Evolutionary conservation across 2,797 vertebrate species (phyloP), one percentile per base, ranked within the genome.

Genomic region (Galagoides demidoff): DNA sequence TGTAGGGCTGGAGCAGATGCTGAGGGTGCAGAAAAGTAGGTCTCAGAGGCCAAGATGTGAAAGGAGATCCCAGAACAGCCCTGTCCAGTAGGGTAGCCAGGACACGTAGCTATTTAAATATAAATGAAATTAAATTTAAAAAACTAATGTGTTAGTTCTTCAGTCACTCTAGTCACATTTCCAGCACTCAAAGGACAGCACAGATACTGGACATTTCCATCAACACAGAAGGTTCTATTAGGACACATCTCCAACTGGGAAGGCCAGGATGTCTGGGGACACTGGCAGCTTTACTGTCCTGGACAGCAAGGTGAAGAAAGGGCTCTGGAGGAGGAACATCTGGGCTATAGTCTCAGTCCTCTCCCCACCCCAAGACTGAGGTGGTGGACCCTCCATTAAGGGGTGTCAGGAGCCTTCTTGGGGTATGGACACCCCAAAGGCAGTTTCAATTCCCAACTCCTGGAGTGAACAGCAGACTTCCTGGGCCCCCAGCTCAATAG

Each of bases 121-220:
- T 45, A 81, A 76, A 91, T 43, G 25, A 61, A 90, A 57, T 83
- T 88, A 88, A 39, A 16, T 81, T 85, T 92, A 90, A 88, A 52
- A 89, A 77, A 68, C n/a, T 19, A 27, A 52, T 13, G 37, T 39
- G 55, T 76, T 22, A 22, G 25, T 64, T 84, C 37, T 66, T 85
- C 13, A 2, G 19, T 37, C 13, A 5, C 7, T 57, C 76, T 8
- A 25, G 84, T 20, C 16, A 88, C 52, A 64, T 79, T 63, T 88
- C 74, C 5, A 83, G 39, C 17, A 5, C 27, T 84, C 45, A 39
- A 2, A 43, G 57, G 70, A 52, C 1, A 11, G 61, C 0, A 0
- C 49, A 43, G 17, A 43, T 6, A 64, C 1, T 29, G 59, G 52
- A 55, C 11, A 7, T 23, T 66, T 37, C 63, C 5, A 1, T 73